Base-by-base conservation (phyloP, 2,888 invertebrate species). In the Lymantria monacha region DNA sequence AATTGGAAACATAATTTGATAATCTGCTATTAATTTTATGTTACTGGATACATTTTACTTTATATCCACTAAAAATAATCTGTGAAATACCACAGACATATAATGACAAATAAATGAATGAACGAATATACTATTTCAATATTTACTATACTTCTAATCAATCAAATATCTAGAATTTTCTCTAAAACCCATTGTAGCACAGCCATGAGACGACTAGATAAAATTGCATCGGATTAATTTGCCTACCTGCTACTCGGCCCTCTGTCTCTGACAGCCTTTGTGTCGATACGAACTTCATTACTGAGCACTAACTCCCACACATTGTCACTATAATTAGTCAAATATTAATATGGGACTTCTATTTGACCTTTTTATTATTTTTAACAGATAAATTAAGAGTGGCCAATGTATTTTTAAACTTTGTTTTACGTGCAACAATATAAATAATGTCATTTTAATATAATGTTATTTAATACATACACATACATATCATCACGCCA, bases 211-310 rank as follows among this genome's bases (percentile, higher is more conserved):
- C 60, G 74, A 72, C 75, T 81, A 79, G 76, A 83, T 81, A 78
- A 85, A 80, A 82, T 78, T 79, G 82, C 81, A 80, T 79, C 66
- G 78, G 76, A 82, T 86, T 85, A 86, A 87, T 86, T 83, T 66
- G 66, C 68, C 63, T 81, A 84, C 83, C 83, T 83, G 33, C 33
- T 22, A 78, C 71, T 74, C 71, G 60, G 66, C 51, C 76, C 61
- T 65, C 75, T 88, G 88, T 50, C 61, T 46, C 61, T 83, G 89
- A 86, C 88, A 85, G 81, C 66, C 81, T 87, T 87, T 85, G 83
- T 83, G 63, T 50, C 46, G 36, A 63, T 70, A 64, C 56, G 66
- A 71, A 75, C 74, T 79, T 81, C 79, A 81, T 81, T 80, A 79
- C 70, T 61, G 65, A 60, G 59, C 54, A 78, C 69, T 61, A 62